phyloP scores from a whole-genome alignment of 2,113 vertebrate genomes.

The Crocuta crocuta region DNA sequence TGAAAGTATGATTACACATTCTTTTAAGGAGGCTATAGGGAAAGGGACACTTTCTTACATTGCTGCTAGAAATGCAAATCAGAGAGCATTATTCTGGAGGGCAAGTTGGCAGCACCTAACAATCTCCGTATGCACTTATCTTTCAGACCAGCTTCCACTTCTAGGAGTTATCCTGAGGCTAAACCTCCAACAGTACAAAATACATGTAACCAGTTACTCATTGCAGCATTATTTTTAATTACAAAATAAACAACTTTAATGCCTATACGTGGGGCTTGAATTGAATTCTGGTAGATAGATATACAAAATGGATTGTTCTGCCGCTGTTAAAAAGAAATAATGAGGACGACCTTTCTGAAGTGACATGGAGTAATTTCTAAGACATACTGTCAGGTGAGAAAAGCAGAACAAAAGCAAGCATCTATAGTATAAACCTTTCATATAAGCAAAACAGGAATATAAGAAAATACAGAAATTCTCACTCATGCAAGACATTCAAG shows the following conservation, averaged over 20 bases:
- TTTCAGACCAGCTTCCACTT: neutral
- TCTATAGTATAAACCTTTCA: neutral
- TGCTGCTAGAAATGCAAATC: neutral
- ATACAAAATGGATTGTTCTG: neutral
- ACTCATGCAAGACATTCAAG: neutral
- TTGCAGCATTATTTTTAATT: neutral
- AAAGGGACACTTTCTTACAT: neutral
- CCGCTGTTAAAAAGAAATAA: neutral
- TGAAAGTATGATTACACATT: neutral
- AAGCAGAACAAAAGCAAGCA: neutral
- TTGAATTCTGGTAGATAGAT: neutral
- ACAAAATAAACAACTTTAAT: neutral
- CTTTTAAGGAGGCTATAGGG: neutral
- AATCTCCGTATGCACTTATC: neutral
- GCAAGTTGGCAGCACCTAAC: neutral
- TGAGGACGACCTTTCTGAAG: neutral
- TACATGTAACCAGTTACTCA: neutral
- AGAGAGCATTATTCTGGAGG: neutral
- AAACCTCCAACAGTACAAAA: neutral
- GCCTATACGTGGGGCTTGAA: neutral
- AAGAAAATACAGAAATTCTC: neutral
- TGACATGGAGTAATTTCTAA: neutral
- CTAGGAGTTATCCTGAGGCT: neutral
- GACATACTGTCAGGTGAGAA: neutral
- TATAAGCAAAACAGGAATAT: neutral